Percentiles rank a stretch among this genome's conserved stretches.
These are phyloP conservation scores for Pavo muticus DNA, from an alignment of 2,113 vertebrate species.

Conservation along the genomic window DNA sequence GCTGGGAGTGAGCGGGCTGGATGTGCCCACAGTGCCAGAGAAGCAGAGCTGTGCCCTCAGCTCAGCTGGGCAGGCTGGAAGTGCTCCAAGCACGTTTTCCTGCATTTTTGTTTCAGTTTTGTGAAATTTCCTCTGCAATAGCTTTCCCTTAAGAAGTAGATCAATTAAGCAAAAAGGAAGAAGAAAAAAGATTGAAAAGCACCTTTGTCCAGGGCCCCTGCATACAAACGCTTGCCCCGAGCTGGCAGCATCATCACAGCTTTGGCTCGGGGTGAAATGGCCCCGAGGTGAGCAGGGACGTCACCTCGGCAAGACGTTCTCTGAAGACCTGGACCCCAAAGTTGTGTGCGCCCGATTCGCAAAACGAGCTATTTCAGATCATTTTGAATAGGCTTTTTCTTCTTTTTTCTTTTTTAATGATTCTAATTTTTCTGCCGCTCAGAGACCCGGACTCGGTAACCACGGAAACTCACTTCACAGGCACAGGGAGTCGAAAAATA, in stretches of 20 bases:
- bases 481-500: constrained; percentile 17
- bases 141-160: neutral
- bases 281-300: neutral
- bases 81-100: neutral
- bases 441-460: constrained; percentile 56
- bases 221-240: neutral
- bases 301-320: neutral
- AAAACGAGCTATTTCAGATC: neutral
- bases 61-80: neutral
- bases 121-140: neutral
- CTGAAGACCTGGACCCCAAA: neutral
- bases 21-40: neutral
- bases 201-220: neutral
- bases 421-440: constrained; percentile 50
- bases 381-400: neutral
- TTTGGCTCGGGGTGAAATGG: neutral
- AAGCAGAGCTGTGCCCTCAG: neutral
- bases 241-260: neutral
- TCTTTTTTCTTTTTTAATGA: constrained; percentile 7
- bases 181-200: neutral
- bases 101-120: neutral
- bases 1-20: neutral
- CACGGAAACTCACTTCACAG: constrained; percentile 66
- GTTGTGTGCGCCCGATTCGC: neutral
- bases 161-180: rapidly evolving